phyloP scores from a whole-genome alignment of 2,113 vertebrate species.

The Spea bombifrons region DNA sequence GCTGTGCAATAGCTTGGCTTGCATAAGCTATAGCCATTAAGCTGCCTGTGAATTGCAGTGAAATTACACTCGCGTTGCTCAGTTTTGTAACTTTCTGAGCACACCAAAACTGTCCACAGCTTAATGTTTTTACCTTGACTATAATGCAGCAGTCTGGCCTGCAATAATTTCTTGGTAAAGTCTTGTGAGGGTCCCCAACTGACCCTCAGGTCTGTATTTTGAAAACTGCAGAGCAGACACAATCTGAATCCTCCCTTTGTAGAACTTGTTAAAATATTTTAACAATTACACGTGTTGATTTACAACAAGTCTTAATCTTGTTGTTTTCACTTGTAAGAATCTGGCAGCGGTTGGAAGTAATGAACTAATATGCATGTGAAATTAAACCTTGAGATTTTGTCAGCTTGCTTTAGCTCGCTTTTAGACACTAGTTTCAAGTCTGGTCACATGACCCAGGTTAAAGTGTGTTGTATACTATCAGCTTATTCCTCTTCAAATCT shows the following conservation, averaged over 20 bases:
- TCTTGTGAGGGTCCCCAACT: no score
- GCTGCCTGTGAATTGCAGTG: conserved; percentile 41
- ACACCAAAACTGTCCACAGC: conserved; percentile 6
- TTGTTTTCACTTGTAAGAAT: conserved; percentile 9
- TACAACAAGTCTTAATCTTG: not conserved
- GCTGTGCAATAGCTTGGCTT: conserved; percentile 45
- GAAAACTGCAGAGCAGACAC: conserved; percentile 19
- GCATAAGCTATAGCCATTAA: conserved; percentile 38
- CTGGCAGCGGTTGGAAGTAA: conserved; percentile 8
- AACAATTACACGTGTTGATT: not conserved
- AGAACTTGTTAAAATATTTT: not conserved
- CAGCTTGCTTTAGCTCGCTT: conserved; percentile 46
- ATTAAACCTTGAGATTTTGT: conserved; percentile 19
- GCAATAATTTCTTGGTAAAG: no score
- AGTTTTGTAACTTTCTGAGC: conserved; percentile 3
- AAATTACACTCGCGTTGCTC: conserved; percentile 11
- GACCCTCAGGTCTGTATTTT: no score
- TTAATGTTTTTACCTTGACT: not conserved
- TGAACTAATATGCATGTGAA: conserved; percentile 42
- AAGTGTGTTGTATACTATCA: not conserved
- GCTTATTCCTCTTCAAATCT: no score
- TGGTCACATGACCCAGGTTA: not conserved
- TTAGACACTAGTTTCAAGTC: conserved; percentile 39
- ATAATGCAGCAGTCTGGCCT: no score
- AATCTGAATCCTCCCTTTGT: not conserved